phyloP scores from a whole-genome alignment of 2,113 vertebrate species.

The Chamaetylas fuelleborni region DNA sequence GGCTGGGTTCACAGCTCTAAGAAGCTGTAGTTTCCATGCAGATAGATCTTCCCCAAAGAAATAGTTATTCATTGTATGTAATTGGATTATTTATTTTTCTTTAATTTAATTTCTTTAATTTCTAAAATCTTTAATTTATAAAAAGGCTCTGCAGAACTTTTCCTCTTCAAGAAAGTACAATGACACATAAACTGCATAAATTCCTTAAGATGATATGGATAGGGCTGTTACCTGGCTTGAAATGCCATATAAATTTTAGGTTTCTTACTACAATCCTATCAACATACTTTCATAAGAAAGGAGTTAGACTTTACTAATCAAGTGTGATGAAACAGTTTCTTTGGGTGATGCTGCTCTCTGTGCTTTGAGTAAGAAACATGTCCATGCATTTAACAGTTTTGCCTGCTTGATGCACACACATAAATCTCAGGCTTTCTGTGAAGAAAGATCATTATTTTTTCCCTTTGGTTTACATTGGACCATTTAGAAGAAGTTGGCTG shows the following conservation, averaged over 20 bases:
- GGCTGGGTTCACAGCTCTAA: not conserved
- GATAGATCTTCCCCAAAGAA: not conserved
- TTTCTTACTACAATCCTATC: not conserved
- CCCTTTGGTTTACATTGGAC: not conserved
- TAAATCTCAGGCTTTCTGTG: not conserved
- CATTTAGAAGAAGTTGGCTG: not conserved
- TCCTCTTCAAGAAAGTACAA: not conserved
- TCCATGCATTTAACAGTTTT: not conserved
- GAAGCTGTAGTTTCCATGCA: not conserved
- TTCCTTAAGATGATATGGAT: not conserved
- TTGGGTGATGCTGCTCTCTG: not conserved
- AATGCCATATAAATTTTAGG: not conserved
- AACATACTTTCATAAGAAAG: not conserved
- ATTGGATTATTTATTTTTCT: not conserved
- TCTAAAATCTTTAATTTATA: not conserved
- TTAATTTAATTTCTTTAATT: too few species aligned
- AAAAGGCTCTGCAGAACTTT: not conserved
- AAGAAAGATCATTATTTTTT: not conserved
- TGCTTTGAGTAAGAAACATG: not conserved
- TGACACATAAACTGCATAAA: not conserved
- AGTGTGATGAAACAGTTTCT: not conserved
- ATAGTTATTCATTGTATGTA: not conserved
- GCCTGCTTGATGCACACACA: not conserved
- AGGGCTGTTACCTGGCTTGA: not conserved
- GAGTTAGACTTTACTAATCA: not conserved